These are phyloP conservation scores for Datnioides undecimradiatus DNA, from an alignment of 2,113 vertebrate species.

Conservation along the genomic window DNA sequence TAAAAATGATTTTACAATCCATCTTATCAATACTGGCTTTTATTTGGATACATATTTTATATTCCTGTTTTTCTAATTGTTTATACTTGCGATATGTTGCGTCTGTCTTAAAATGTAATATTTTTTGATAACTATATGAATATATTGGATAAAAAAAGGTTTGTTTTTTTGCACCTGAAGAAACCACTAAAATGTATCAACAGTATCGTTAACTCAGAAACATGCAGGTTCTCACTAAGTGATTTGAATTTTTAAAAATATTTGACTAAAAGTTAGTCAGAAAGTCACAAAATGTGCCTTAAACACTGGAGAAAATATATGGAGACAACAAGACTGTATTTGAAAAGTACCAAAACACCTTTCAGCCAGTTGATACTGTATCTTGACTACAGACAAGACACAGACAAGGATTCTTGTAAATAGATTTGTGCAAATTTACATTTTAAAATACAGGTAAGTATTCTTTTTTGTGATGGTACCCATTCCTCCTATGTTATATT, in stretches of 20 bases:
- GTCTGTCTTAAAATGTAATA: constrained; percentile 27
- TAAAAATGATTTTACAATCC: constrained; percentile 23
- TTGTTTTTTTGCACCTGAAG: not conserved
- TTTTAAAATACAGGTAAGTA: not conserved
- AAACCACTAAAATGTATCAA: constrained; percentile 7
- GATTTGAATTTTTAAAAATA: constrained; percentile 31
- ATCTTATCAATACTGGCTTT: constrained; percentile 28
- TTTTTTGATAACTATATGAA: constrained; percentile 37
- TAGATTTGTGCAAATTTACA: not conserved
- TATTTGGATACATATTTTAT: constrained; percentile 39
- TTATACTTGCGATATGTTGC: constrained; percentile 37
- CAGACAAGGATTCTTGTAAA: not conserved
- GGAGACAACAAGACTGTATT: not conserved
- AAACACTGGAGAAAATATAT: constrained; percentile 13
- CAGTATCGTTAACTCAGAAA: not conserved
- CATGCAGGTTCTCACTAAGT: not conserved
- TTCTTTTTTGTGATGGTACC: not conserved
- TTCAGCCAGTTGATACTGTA: not conserved
- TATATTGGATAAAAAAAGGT: constrained; percentile 31
- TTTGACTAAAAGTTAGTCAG: constrained; percentile 27
- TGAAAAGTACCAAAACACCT: not conserved
- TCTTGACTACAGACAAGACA: not conserved
- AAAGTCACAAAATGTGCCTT: constrained; percentile 70
- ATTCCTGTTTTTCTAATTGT: constrained; percentile 13
- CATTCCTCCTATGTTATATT: constrained; percentile 14